Percentiles rank a stretch among this genome's conserved stretches.
These are phyloP conservation scores for Arvicola amphibius DNA, from an alignment of 2,797 vertebrate genomes.

Conservation along the genomic window DNA sequence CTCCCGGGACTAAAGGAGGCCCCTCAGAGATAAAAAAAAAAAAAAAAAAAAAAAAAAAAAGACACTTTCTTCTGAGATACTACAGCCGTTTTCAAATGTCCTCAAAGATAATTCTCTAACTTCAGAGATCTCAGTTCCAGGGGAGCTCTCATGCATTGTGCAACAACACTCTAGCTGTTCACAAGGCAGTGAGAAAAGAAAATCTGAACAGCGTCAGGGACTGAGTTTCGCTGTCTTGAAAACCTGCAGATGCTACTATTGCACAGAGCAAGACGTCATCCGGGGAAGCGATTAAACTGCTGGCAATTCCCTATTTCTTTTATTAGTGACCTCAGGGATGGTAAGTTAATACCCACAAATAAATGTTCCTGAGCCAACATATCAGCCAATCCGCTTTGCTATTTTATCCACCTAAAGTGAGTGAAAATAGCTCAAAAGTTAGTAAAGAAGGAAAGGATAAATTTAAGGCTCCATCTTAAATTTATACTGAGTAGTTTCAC, in stretches of 20 bases:
- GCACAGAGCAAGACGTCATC: background rate
- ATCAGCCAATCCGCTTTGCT: background rate
- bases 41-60: no score
- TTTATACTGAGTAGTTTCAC: background rate
- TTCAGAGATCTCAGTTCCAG: background rate
- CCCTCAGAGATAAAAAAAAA: conserved; percentile 34
- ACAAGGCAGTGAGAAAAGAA: background rate
- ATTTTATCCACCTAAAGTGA: background rate
- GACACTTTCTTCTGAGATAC: conserved; percentile 16
- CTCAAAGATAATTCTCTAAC: conserved; percentile 23
- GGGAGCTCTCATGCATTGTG: background rate
- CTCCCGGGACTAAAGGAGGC: conserved; percentile 6
- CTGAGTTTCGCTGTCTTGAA: background rate
- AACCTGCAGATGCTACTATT: background rate
- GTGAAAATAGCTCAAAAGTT: background rate
- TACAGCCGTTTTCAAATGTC: background rate
- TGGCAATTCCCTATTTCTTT: background rate
- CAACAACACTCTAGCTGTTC: background rate
- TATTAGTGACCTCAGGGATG: background rate
- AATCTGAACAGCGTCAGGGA: background rate
- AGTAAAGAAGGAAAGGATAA: background rate
- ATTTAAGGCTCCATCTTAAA: background rate
- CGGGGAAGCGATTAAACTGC: background rate
- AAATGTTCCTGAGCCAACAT: background rate
- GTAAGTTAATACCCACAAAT: conserved; percentile 5